phyloP scores from a whole-genome alignment of 2,797 vertebrate genomes.

The Glyptemys insculpta region DNA sequence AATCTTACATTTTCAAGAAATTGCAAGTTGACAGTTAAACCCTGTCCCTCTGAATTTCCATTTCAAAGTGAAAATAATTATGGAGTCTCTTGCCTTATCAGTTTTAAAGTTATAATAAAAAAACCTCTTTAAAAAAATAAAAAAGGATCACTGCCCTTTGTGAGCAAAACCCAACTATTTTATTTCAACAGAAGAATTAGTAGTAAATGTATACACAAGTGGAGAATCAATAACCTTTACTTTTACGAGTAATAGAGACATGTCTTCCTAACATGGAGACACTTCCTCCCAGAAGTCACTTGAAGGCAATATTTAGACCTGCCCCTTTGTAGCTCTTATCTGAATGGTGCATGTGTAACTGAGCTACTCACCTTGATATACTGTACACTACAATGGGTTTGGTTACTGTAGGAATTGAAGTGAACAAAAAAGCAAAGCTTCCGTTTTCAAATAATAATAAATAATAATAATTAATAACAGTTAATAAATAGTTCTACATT shows the following conservation, averaged over 20 bases:
- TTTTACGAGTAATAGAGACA: background rate
- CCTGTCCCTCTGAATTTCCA: background rate
- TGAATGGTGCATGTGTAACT: background rate
- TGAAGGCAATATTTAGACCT: background rate
- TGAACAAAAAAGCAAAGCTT: background rate
- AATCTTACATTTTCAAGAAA: background rate
- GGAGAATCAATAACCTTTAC: background rate
- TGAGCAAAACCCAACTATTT: background rate
- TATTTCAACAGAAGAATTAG: background rate
- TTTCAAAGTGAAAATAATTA: slow-evolving; percentile 6
- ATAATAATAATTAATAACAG: background rate
- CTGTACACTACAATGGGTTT: background rate
- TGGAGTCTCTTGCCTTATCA: background rate
- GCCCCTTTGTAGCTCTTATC: fast-evolving
- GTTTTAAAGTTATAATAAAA: background rate
- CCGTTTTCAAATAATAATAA: background rate
- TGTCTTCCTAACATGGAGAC: background rate
- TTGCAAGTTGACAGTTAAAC: background rate
- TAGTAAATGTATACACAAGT: background rate
- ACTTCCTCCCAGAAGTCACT: background rate
- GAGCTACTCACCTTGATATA: background rate
- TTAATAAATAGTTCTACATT: background rate
- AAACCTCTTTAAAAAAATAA: background rate
- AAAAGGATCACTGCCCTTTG: too few relatives aligned
- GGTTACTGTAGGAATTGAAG: background rate